Base-by-base conservation (phyloP, 2,113 vertebrate species). In the Fulmarus glacialis region DNA sequence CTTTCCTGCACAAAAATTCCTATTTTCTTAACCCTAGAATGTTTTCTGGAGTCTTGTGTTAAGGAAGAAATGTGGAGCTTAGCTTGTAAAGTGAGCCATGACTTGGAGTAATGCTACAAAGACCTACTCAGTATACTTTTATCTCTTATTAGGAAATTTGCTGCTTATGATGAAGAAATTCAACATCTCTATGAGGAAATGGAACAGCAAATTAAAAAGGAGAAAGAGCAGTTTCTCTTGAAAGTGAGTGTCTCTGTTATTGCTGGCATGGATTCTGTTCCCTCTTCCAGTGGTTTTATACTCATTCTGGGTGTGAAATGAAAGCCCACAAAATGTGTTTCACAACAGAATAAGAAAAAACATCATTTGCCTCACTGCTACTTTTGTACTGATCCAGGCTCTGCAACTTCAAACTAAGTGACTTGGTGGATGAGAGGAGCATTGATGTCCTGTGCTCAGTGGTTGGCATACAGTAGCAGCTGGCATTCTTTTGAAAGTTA, bases 171-270 rank as follows among this genome's bases (percentile, higher is more conserved):
- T 93, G 97, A 99, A 97, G 99, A 99, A 98, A 99, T 99, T 85
- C 98, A 99, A 60, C 98, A 98, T 45, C 98, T 99, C 6, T 99
- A 99, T 40, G 99, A 99, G 74, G 99, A 99, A 98, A 99, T 99
- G 99, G 99, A 99, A 72, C 99, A 99, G 77, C 99, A 99, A 93
- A 99, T 99, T 84, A 99, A 99, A 96, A 99, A 89, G 12, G 99
- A 99, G 95, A 99, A 99, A 86, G 99, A 99, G 36, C 97, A 98
- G 82, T 99, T 99, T 95, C 96, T 99, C 29, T 93, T 99, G 88
- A 99, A 99, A 98, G 99, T 99, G 94, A 98, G 97, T 95, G 42
- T 67, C 17, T 40, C 6, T 89, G 27, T 90, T 12, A 15, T 43
- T 24, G 34, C 40, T 23, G 32, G 34, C 14, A 12, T 80, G 42